Evolutionary conservation across 2,888 invertebrate species (phyloP), one percentile per base, ranked within the genome.

Genomic region (Agapostemon virescens): DNA sequence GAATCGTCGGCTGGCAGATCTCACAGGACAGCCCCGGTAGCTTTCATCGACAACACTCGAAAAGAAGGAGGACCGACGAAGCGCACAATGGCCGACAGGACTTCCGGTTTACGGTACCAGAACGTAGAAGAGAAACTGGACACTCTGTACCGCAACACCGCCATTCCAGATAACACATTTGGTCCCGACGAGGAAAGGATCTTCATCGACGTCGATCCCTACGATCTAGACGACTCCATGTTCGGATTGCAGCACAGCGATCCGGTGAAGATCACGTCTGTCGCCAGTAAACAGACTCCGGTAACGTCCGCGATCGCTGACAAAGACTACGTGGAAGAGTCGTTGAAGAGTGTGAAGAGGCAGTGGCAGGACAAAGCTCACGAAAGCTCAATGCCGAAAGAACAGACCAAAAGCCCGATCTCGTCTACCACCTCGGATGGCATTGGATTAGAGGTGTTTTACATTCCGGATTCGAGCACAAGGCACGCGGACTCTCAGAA

Each of bases 1-100:
- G 83, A 83, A 23, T 95, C 95, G 64, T 94, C 95, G 88, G 94
- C 95, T 88, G 95, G 95, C 0, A 94, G 95, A 79, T 96, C 96
- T 55, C 96, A 96, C 92, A 94, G 96, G 77, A 95, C 95, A 93
- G 88, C 81, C 11, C 85, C 89, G 1, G 81, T 87, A 30, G 64
- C 85, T 23, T 83, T 88, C 33, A 61, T 85, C 42, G 86, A 87
- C 6, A 85, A 86, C 20, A 77, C 38, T 15, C 72, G 75, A 20
- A 82, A 82, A 40, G 74, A 86, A 72, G 38, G 71, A 9, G 74
- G 74, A 9, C 72, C 85, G 7, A 85, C 88, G 0, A 88, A 86
- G 20, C 85, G 82, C 17, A 85, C 86, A 0, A 76, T 82, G 63
- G 68, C 83, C 0, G 85, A 88, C 23, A 72, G 66, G 40, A 82